Conservation (phyloP, 2,888 invertebrate genomes). For the Homarus gammarus region DNA sequence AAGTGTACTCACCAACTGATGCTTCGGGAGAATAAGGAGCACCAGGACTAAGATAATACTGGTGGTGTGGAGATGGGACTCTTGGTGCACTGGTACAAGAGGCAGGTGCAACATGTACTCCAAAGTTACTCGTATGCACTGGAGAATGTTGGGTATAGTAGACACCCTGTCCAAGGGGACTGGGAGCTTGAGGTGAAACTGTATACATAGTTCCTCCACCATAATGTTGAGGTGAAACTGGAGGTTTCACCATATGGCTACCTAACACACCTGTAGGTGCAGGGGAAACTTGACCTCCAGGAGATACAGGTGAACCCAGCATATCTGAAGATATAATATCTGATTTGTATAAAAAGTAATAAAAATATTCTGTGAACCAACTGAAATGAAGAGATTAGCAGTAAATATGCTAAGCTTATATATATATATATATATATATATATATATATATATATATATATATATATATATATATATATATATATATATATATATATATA, state of each 20-base stretch:
- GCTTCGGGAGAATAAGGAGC: constrained; percentile 48
- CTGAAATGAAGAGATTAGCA: background rate
- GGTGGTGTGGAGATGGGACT: constrained; percentile 54
- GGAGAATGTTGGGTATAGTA: constrained; percentile 57
- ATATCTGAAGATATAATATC: background rate
- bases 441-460: too few relatives aligned
- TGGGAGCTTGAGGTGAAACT: constrained; percentile 26
- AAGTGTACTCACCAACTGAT: constrained; percentile 36
- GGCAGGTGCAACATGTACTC: background rate
- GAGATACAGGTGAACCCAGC: constrained; percentile 52
- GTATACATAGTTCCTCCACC: constrained; percentile 62
- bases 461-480: too few relatives aligned
- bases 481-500: too few relatives aligned
- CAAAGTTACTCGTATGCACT: constrained; percentile 6
- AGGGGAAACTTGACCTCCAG: constrained; percentile 54
- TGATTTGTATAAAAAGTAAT: background rate
- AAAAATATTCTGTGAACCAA: background rate
- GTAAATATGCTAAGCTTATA: background rate
- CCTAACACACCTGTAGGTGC: constrained; percentile 41
- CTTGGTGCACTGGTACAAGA: constrained; percentile 6
- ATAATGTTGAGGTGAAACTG: constrained; percentile 66
- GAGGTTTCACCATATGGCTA: constrained; percentile 48
- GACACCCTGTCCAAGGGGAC: constrained; percentile 19
- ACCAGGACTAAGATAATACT: constrained; percentile 35
- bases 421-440: background rate